Conservation (phyloP, 2,888 invertebrate species). For the Acleris cristana region DNA sequence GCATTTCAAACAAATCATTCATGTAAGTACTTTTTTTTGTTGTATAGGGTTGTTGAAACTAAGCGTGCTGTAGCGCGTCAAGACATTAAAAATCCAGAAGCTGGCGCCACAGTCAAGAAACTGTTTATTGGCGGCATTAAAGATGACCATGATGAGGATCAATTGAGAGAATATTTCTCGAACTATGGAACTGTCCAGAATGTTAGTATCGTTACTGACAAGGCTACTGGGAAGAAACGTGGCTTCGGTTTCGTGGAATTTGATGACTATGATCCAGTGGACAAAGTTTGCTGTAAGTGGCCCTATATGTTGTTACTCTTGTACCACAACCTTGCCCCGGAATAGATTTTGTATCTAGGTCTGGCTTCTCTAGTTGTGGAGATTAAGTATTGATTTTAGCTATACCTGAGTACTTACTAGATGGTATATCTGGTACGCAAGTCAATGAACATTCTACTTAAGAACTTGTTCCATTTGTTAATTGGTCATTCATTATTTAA, state of each 20-base stretch:
- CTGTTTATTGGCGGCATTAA: conserved; percentile 97
- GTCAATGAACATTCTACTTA: conserved; percentile 63
- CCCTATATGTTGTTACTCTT: conserved; percentile 18
- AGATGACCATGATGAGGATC: conserved; percentile 96
- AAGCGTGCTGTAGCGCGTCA: conserved; percentile 97
- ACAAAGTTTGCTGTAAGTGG: conserved; percentile 96
- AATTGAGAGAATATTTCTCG: conserved; percentile 92
- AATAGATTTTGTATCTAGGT: conserved; percentile 68
- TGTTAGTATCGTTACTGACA: conserved; percentile 95
- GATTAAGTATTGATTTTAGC: conserved; percentile 76
- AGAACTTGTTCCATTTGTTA: conserved; percentile 17
- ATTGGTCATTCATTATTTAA: background rate
- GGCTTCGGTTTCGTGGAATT: conserved; percentile 99
- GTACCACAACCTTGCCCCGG: conserved; percentile 80
- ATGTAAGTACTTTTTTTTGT: conserved; percentile 5
- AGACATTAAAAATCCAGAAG: conserved; percentile 96
- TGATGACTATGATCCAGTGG: conserved; percentile 98
- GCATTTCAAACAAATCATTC: conserved; percentile 9
- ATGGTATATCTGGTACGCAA: conserved; percentile 76
- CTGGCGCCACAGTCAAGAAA: conserved; percentile 97
- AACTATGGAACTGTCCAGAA: conserved; percentile 92
- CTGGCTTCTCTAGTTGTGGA: conserved; percentile 83
- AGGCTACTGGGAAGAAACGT: conserved; percentile 95
- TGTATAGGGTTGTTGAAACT: conserved; percentile 93
- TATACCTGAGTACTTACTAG: conserved; percentile 68